Evolutionary conservation across 2,113 vertebrate genomes (phyloP).

Genomic region (Apteryx owenii): DNA sequence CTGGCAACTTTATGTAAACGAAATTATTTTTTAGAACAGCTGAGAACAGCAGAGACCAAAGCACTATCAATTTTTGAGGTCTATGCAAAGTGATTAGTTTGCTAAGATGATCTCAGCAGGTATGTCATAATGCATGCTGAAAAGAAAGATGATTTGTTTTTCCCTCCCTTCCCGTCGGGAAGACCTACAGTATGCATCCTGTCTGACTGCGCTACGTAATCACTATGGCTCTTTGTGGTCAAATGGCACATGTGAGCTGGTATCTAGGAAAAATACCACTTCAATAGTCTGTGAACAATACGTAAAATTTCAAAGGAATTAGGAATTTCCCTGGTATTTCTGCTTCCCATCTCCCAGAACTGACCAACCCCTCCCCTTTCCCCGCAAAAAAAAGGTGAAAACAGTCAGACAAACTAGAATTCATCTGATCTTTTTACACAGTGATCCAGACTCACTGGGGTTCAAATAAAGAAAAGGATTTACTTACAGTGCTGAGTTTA

Average conservation of each 20-base stretch:
- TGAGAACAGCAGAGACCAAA: neutral
- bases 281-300: neutral
- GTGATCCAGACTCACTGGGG: neutral
- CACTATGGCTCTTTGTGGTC: neutral
- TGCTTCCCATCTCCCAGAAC: neutral
- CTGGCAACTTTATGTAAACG: neutral
- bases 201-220: neutral
- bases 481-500: neutral
- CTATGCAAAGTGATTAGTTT: neutral
- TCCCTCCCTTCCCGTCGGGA: neutral
- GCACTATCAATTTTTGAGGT: neutral
- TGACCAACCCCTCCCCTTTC: no score
- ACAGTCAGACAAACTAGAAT: neutral
- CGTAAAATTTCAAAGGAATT: neutral
- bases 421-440: fast-evolving
- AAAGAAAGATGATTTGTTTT: neutral
- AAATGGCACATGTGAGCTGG: neutral
- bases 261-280: neutral
- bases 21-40: neutral
- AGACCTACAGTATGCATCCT: neutral
- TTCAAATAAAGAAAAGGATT: neutral
- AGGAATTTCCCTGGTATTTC: neutral
- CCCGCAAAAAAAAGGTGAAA: neutral
- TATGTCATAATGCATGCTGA: neutral
- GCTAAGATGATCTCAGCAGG: conserved; percentile 37